Conservation (phyloP, 2,888 invertebrate genomes). For the Cheilosia impressa region DNA sequence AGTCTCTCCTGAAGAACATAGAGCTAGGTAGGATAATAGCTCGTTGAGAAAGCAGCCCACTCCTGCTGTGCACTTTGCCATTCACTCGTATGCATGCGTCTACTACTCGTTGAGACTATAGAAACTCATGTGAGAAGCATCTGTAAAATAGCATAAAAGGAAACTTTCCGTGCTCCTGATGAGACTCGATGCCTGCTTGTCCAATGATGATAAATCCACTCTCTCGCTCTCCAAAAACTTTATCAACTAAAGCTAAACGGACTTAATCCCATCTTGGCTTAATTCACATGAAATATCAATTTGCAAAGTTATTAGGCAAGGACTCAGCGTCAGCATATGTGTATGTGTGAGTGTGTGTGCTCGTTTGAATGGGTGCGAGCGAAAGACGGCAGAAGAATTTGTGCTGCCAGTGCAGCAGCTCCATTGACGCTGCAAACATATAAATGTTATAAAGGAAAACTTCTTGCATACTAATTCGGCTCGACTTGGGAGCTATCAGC, state of each 20-base stretch:
- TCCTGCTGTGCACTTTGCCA: conserved; percentile 21
- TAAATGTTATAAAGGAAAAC: conserved; percentile 69
- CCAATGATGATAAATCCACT: conserved; percentile 60
- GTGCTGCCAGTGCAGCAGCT: conserved; percentile 23
- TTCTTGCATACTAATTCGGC: conserved; percentile 69
- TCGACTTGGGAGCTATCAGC: conserved; percentile 62
- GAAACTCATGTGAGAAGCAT: conserved; percentile 35
- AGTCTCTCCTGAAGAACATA: conserved; percentile 1
- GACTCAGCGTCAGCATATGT: conserved; percentile 4
- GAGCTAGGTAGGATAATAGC: conserved; percentile 32
- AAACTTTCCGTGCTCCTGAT: conserved; percentile 29
- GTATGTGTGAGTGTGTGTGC: not conserved
- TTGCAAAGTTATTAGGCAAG: conserved; percentile 65
- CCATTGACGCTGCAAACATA: conserved; percentile 52
- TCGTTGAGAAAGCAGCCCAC: not conserved
- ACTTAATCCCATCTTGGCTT: conserved; percentile 70
- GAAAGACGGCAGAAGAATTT: too few species aligned
- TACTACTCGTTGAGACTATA: too few species aligned
- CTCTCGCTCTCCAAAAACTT: conserved; percentile 46
- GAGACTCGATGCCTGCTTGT: conserved; percentile 31
- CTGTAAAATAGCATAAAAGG: conserved; percentile 41
- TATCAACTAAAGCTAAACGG: conserved; percentile 71
- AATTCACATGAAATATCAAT: conserved; percentile 73
- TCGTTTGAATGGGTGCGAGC: not conserved
- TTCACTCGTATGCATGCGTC: too few species aligned